Conservation (phyloP, 1,140 invertebrate genomes). For the Drosophila persimilis region DNA sequence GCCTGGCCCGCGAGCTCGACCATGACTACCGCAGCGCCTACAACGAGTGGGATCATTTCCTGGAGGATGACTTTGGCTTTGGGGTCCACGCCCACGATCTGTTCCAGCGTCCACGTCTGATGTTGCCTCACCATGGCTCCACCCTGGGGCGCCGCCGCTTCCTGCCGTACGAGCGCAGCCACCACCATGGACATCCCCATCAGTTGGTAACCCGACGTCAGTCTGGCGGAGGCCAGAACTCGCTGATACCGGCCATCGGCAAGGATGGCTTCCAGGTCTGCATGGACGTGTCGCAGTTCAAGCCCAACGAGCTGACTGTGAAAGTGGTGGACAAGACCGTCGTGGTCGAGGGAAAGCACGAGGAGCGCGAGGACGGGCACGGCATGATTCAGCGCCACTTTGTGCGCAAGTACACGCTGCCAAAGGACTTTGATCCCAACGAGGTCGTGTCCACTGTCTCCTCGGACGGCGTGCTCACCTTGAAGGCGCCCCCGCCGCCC, state of each 20-base stretch:
- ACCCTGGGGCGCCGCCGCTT: conserved; percentile 42
- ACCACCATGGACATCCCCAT: conserved; percentile 30
- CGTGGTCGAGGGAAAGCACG: conserved; percentile 89
- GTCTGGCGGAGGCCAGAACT: conserved; percentile 19
- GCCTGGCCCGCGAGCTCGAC: conserved; percentile 72
- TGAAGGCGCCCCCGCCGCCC: conserved; percentile 85
- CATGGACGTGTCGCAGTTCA: conserved; percentile 93
- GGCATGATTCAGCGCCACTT: conserved; percentile 90
- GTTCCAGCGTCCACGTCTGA: conserved; percentile 65
- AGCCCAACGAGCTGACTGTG: conserved; percentile 91
- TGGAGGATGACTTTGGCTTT: conserved; percentile 79
- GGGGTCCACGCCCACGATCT: conserved; percentile 75
- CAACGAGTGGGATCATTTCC: conserved; percentile 54
- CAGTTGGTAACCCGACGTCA: conserved; percentile 44
- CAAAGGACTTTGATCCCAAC: conserved; percentile 87
- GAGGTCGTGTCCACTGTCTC: conserved; percentile 88
- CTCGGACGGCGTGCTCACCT: conserved; percentile 89
- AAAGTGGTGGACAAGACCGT: conserved; percentile 89
- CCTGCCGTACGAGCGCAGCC: conserved; percentile 50
- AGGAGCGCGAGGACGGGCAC: conserved; percentile 89
- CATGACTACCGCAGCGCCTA: conserved; percentile 40
- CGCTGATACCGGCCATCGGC: conserved; percentile 76
- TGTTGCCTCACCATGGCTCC: conserved; percentile 40
- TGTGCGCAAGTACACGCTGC: conserved; percentile 88
- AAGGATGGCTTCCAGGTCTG: conserved; percentile 88